Conservation (phyloP, 2,888 invertebrate genomes). For the Galeruca laticollis region DNA sequence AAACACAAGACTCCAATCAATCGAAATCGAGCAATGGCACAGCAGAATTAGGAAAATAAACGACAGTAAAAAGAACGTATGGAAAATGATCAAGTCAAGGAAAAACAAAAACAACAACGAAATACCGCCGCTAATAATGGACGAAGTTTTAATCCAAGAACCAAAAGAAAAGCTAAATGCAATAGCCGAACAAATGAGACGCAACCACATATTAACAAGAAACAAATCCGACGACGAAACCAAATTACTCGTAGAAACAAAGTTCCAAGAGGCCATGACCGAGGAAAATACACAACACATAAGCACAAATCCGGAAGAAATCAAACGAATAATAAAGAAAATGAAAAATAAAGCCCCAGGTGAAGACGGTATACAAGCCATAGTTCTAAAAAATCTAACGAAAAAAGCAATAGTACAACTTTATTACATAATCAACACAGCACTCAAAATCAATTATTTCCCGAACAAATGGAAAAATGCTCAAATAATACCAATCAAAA, state of each 20-base stretch:
- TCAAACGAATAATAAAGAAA: too few relatives aligned
- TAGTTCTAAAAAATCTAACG: too few relatives aligned
- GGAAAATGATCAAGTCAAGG: background rate
- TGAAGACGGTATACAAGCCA: too few relatives aligned
- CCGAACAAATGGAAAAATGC: too few relatives aligned
- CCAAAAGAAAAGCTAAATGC: background rate
- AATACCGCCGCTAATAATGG: background rate
- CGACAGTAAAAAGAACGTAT: background rate
- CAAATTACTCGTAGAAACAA: background rate
- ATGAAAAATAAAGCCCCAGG: too few relatives aligned
- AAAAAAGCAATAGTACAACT: too few relatives aligned
- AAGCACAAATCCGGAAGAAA: conserved; percentile 2
- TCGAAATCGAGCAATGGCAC: background rate
- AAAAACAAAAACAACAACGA: conserved; percentile 5
- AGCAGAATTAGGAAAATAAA: background rate
- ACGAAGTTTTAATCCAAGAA: background rate
- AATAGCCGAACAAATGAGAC: background rate
- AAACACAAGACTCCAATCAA: background rate
- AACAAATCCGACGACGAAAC: conserved; percentile 1
- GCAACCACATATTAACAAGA: background rate
- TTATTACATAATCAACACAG: too few relatives aligned
- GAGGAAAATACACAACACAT: background rate
- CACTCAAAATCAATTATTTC: too few relatives aligned
- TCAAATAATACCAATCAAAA: background rate
- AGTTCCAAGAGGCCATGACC: background rate